Base-by-base conservation (phyloP, 2,113 vertebrate species). In the Melierax canorus region DNA sequence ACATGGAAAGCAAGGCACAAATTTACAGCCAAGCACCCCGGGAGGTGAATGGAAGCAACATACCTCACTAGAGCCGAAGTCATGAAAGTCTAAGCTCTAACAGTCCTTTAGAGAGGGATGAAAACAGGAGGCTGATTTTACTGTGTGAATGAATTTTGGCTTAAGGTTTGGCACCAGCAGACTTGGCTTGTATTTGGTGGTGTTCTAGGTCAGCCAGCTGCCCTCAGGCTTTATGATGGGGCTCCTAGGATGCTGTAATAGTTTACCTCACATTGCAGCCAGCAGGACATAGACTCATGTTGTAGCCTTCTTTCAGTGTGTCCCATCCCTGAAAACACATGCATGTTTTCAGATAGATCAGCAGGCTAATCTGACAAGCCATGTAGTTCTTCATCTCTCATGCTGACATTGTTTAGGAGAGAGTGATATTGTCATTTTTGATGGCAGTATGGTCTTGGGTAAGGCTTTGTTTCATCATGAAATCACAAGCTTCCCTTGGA, bases 141-240 rank as follows among this genome's bases (percentile, higher is more conserved):
- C 14, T 69, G 39, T 36, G 45, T 32, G 34, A 75, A 27, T 79
- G 39, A 86, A 80, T 91, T 97, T 93, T 86, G 76, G 38, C 56
- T 67, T 53, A 50, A 71, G n/a, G 8, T 84, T 93, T 94, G 86
- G 46, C 72, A 94, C 12, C 46, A 48, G 34, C 46, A 81, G 46
- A 27, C 16, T 89, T 95, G 83, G 46, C 58, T 72, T 75, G 16
- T 84, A 15, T 74, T 88, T 86, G 32, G 13, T 59, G 46, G 60
- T 91, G 46, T 89, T 92, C 64, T 67, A 92, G 76, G 76, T 68
- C 91, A 91, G 89, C 60, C 93, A 96, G 32, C 82, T 89, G n/a
- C 83, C 80, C 76, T 95, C 51, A 64, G 64, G 29, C 23, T 84
- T 74, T 67, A 55, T 77, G 64, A 87, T 2, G 9, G 60, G n/a